Evolutionary conservation across 2,113 vertebrate species (phyloP), one percentile per base, ranked within the genome.

Genomic region (Orientallactaga bullata): DNA sequence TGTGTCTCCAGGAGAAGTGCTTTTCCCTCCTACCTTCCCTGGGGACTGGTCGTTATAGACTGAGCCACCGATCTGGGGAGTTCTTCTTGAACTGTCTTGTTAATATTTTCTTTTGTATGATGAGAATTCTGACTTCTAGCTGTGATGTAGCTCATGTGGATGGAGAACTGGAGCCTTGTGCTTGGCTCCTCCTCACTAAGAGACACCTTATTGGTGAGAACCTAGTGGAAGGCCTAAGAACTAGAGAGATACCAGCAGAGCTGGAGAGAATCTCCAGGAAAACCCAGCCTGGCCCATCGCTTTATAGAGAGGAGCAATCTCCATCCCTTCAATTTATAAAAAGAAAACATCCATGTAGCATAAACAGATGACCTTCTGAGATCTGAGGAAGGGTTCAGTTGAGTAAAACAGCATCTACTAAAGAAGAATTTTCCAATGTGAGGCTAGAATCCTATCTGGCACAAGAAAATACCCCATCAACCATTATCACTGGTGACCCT

Each of bases 341-440:
- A 87, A 35, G 23, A 24, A 91, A 17, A 37, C 55, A 6, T 72
- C 18, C 3, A 60, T 20, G 1, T 26, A 73, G 37, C 55, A 51
- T 58, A 87, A 85, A 51, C 60, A 76, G 55, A 82, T 88, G 82
- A 69, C 26, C 21, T 94, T 85, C 79, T 4, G 21, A 28, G 32
- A 89, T 47, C 23, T 71, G 51, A 90, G 20, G n/a, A 65, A 78
- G 42, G n/a, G 61, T 5, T 5, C 18, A 79, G 28, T 42, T 37
- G n/a, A 82, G 20, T 35, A 82, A 90, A 90, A 85, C 23, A 61
- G 39, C 76, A 32, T 76, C 42, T 71, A 5, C 68, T 66, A 77
- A 74, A 91, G 82, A 85, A 91, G 42, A 84, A 39, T 84, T 85
- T 42, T 32, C 78, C 55, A 72, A 80, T 85, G 65, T 92, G 61